Evolutionary conservation across 2,113 vertebrate species (phyloP), one percentile per base, ranked within the genome.

Genomic region (Forbesichthys papilliferus): DNA sequence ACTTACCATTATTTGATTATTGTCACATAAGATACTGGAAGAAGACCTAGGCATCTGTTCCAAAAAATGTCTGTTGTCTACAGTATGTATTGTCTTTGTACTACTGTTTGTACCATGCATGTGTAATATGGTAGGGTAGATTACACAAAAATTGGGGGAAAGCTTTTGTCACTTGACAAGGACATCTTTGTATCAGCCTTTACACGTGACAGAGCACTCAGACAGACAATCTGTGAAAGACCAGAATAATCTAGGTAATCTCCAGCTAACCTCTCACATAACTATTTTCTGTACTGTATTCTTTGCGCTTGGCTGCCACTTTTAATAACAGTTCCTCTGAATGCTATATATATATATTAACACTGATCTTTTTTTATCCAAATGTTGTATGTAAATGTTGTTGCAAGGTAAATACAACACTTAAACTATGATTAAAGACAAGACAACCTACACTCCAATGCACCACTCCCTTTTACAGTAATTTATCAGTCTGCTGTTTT

Each of bases 181-280:
- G 36, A 42, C 4, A 42, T 8, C 36, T 5, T 42, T 42, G 36
- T 60, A 13, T 59, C 27, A 14, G 18, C 49, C 54, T 13, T 48
- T 20, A 61, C 71, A 73, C 55, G 6, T 67, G 68, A 9, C 20
- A 13, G 68, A 77, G 79, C 4, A 48, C 33, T 61, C 64, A 85
- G 53, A 74, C 59, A 79, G 81, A 81, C 72, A 81, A 71, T 51
- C 49, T 71, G 48, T 4, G 62, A 85, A 81, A 80, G 75, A 60
- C 64, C 51, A 47, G 49, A 64, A 74, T 71, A 83, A 66, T 87
- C 71, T 79, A 62, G 70, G 61, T 81, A 83, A 87, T 78, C 75
- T 69, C 74, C 75, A 81, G 48, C 61, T 82, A 55, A 79, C 3
- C 61, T 27, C 71, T 68, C 74, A 68, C 64, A 47, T 64, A 42